Base-by-base conservation (phyloP, 92 coral and sea anemone species). In the Epizoanthus ramosus region DNA sequence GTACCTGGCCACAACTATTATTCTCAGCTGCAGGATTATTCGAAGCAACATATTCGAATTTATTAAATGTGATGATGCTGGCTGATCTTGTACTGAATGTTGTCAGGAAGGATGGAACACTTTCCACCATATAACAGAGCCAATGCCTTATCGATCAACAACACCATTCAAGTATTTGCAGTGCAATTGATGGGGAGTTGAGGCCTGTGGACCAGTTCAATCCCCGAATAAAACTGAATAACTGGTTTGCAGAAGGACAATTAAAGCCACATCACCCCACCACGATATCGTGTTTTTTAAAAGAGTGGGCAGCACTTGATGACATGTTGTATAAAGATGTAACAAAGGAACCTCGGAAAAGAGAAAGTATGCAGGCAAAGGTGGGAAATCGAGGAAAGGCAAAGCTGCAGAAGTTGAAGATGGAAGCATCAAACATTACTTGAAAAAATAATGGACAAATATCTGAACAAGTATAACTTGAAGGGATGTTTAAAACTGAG, bases 1-100 rank as follows among this genome's bases (percentile, higher is more conserved):
- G 80, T 83, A 60, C 86, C 86, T 37, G 80, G 86, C 21, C 16
- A 83, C 79, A 83, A 58, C 80, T 71, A 83, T 35, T 83, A 47
- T 66, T 52, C 57, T 1, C 7, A 80, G 63, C 4, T 80, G 19
- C 24, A 80, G 75, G n/a, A 66, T 23, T 68, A 24, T 28, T 67
- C 58, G 35, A 15, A 68, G n/a, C 63, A 50, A 68, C 85, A 81
- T 54, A 35, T 63, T 81, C 16, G 86, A 69, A 79, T 45, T 82
- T 69, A n/a, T 82, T 13, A 82, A 63, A 71, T 73, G 79, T 22
- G 18, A 43, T 16, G 58, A 14, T 9, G 8, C 8, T 45, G 52
- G 52, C 52, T 45, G 8, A 45, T 45, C 52, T 45, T 45, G 52
- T 45, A 4, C 57, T 5, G 21, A 6, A 28, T 73, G 79, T 73